A percentile compares a stretch with the other conserved stretches of the same genome.
These are phyloP conservation scores for Capitella teleta DNA, from an alignment of 1,140 invertebrate species.

Conservation along the genomic window DNA sequence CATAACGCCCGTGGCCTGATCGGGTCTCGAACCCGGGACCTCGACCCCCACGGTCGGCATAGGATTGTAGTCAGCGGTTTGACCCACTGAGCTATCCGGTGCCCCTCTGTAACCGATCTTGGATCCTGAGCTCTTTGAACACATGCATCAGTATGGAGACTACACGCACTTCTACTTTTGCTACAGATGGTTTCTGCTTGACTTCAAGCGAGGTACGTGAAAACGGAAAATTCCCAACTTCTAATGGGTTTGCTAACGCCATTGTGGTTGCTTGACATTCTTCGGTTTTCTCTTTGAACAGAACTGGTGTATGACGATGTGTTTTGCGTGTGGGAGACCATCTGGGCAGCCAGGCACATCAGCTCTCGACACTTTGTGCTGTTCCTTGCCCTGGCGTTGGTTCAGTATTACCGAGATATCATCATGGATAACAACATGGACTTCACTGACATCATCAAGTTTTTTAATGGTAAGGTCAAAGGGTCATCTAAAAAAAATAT, in stretches of 20 bases:
- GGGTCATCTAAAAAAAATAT: background rate
- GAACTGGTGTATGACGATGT: slow-evolving; percentile 85
- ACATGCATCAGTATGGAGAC: slow-evolving; percentile 88
- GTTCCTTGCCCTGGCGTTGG: slow-evolving; percentile 79
- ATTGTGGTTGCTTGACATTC: background rate
- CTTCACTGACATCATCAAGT: slow-evolving; percentile 95
- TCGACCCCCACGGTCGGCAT: too few species aligned
- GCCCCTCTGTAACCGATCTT: too few species aligned
- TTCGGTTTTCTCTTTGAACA: slow-evolving; percentile 18
- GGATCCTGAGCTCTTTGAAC: slow-evolving; percentile 82
- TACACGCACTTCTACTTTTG: slow-evolving; percentile 96
- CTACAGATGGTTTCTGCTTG: slow-evolving; percentile 79
- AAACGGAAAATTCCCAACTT: too few species aligned
- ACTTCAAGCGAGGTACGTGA: slow-evolving; percentile 58
- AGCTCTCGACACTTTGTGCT: slow-evolving; percentile 80
- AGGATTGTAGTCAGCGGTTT: too few species aligned
- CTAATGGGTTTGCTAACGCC: background rate
- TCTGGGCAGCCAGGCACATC: slow-evolving; percentile 83
- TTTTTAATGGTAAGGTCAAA: slow-evolving; percentile 70
- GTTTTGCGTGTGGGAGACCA: slow-evolving; percentile 86
- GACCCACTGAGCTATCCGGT: too few species aligned
- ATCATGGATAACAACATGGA: slow-evolving; percentile 92
- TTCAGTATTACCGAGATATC: slow-evolving; percentile 86
- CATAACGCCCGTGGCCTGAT: too few species aligned
- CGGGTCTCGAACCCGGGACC: too few species aligned